Base-by-base conservation (phyloP, 1,140 invertebrate species). In the Bombus turneri region DNA sequence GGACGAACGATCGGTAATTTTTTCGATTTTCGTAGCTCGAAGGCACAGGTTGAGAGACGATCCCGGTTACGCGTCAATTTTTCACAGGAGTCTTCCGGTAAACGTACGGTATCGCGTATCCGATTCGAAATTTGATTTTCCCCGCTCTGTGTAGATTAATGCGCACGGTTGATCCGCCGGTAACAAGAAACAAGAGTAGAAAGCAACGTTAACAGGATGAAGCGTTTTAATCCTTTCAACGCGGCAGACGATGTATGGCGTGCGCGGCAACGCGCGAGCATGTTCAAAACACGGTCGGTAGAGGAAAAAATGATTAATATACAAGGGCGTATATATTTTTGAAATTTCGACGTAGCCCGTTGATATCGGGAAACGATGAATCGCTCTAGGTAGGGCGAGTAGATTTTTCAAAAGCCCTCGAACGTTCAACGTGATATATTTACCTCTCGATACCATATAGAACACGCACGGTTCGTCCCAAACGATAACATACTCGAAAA, bases 1-100 rank as follows among this genome's bases (percentile, higher is more conserved):
- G 87, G 84, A 91, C 90, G 88, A 91, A 91, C 86, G 90, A 82
- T 57, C 83, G 74, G 73, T 69, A 62, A 91, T 91, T 89, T 91
- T 87, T 83, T 71, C 15, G 75, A 64, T 37, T 18, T 77, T 31
- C 57, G 28, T 18, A 39, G 53, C n/a, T 37, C 18, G 15, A 18
- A 37, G 22, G 9, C 18, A 25, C 25, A 28, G 13, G 25, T 71
- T 39, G 12, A 37, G 25, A 28, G 28, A 39, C 37, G 69, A 71
- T 39, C 5, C 47, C 47, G 47, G 47, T 53, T 53, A 28, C 25
- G 9, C 25, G 39, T n/a, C 22, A n/a, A n/a, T n/a, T 72, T 41
- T 41, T n/a, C 47, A 53, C 5, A 0, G 18, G 6, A 41, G 13
- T 8, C 25, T 64, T 31, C n/a, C 12, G 13, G n/a, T 66, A 66